Evolutionary conservation across 1,140 invertebrate genomes (phyloP), one percentile per base, ranked within the genome.

Genomic region (Dendrolimus punctatus): DNA sequence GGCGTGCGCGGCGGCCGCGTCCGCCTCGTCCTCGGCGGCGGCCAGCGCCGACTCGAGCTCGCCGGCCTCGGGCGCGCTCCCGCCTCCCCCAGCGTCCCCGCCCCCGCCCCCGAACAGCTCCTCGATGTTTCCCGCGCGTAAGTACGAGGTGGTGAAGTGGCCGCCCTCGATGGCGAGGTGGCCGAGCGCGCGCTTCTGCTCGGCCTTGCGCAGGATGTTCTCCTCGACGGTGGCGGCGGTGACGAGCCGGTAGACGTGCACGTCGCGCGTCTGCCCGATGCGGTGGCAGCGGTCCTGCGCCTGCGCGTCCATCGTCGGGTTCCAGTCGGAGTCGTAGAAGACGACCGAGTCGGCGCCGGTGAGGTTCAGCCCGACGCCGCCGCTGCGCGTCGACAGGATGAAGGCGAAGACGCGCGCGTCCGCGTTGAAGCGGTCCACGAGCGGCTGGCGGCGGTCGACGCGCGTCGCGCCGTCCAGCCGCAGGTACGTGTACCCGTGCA

Each of bases 321-420:
- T 99, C 99, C 98, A 99, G 88, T 99, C 99, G 60, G 96, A 98
- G 88, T 99, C 99, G 87, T 99, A 99, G 88, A 99, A 99, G 77
- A 99, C 95, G 45, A 99, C 99, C 64, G 98, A 99, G 88, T 99
- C 99, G 39, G 99, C 99, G 51, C 99, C 99, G 6, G 98, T 99
- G 51, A 99, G 89, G 91, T 99, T 99, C 8, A 99, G 95, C 55
- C 99, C 99, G 48, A 99, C 94, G 65, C 99, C 99, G 73, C 98
- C 99, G 46, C 97, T 98, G 50, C 99, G 91, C 23, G 99, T 99
- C 0, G 98, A 99, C 39, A 99, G 82, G 66, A 99, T 99, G 79
- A 99, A 99, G 64, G 93, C 96, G 85, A 99, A 99, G 62, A 99
- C 97, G 64, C 96, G 88, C 61, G 92, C 91, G 82, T 99, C 98